These are phyloP conservation scores for Macquaria australasica DNA, from an alignment of 2,113 vertebrate genomes.

Conservation along the genomic window DNA sequence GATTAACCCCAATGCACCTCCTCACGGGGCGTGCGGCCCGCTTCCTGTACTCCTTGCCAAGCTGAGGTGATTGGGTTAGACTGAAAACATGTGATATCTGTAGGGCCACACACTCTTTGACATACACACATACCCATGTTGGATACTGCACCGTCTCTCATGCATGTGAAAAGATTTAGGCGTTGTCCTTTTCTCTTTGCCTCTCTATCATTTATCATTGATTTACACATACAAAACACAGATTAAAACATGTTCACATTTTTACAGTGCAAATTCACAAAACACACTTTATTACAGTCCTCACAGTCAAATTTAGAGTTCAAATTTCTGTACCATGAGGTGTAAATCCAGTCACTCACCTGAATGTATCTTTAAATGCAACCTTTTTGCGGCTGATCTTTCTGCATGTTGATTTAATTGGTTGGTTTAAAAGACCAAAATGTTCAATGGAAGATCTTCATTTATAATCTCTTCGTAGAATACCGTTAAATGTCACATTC, in stretches of 20 bases:
- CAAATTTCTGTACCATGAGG: background rate
- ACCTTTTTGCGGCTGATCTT: conserved; percentile 13
- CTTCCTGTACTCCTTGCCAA: conserved; percentile 2
- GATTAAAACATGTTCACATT: background rate
- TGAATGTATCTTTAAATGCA: conserved; percentile 12
- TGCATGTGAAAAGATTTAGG: background rate
- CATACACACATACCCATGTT: background rate
- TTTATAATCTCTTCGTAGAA: conserved; percentile 55
- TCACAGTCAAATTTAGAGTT: background rate
- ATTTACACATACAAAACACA: background rate
- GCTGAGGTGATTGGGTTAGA: conserved; percentile 24
- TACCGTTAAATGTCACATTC: conserved; percentile 75
- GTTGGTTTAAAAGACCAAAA: conserved; percentile 59
- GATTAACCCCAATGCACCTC: conserved; percentile 67
- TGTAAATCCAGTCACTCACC: background rate
- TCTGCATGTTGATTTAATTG: conserved; percentile 51
- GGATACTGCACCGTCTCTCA: background rate
- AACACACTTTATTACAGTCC: background rate
- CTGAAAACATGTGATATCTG: conserved; percentile 23
- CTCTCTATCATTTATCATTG: background rate
- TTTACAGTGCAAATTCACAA: background rate
- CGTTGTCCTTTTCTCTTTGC: background rate
- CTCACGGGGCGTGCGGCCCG: conserved; percentile 9
- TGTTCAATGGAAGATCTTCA: conserved; percentile 61
- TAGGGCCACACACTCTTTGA: background rate